Conservation (phyloP, 2,888 invertebrate genomes). For the Mythimna pallens region DNA sequence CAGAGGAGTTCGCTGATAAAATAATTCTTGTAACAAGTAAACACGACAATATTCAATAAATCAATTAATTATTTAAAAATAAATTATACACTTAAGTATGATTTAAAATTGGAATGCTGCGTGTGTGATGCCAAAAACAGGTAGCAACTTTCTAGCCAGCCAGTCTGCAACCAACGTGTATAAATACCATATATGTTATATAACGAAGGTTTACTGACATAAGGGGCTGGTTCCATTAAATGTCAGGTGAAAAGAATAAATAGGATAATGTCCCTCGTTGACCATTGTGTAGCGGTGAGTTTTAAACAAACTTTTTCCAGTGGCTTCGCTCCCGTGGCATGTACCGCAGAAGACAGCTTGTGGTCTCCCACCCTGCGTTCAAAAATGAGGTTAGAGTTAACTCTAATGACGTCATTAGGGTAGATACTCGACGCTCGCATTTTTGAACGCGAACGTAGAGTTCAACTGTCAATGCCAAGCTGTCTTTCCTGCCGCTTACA, state of each 20-base stretch:
- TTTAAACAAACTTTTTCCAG: background rate
- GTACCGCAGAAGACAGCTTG: too few species aligned
- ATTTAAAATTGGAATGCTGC: conserved; percentile 43
- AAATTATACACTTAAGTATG: conserved; percentile 21
- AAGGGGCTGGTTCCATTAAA: conserved; percentile 11
- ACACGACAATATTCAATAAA: background rate
- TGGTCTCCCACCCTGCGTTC: too few species aligned
- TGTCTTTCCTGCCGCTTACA: too few species aligned
- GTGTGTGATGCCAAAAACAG: conserved; percentile 41
- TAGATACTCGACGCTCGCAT: too few species aligned
- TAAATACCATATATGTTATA: conserved; percentile 13
- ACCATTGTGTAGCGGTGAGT: conserved; percentile 11
- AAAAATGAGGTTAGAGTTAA: too few species aligned
- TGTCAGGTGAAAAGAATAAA: conserved; percentile 26
- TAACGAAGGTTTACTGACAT: conserved; percentile 10
- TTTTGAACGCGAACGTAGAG: too few species aligned
- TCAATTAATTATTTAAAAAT: background rate
- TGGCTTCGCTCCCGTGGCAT: background rate
- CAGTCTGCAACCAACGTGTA: conserved; percentile 8
- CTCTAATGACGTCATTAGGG: too few species aligned
- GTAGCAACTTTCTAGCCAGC: conserved; percentile 46
- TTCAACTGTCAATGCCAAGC: too few species aligned
- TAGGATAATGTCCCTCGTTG: conserved; percentile 10
- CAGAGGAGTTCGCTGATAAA: background rate
- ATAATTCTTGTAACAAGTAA: conserved; percentile 1